Conservation (phyloP, 2,888 invertebrate species). For the Ochropacha duplaris region DNA sequence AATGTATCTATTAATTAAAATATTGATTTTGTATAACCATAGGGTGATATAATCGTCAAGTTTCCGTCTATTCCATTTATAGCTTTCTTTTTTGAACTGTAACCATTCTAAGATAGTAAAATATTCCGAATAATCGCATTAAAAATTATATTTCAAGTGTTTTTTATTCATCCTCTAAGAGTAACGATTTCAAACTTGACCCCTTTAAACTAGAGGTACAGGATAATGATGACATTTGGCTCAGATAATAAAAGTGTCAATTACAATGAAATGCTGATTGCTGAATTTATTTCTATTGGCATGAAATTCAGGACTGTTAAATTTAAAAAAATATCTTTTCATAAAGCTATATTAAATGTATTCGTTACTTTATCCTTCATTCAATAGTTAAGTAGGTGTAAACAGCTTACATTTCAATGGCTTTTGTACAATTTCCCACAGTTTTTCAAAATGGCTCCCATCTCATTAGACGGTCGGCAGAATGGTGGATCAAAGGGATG, state of each 20-base stretch:
- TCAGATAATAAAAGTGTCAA: not conserved
- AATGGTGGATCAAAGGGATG: conserved; percentile 73
- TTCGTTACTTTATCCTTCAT: not conserved
- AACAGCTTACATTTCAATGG: not conserved
- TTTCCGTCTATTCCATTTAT: too few species aligned
- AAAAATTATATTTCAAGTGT: too few species aligned
- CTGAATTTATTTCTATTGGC: not conserved
- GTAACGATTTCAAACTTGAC: too few species aligned
- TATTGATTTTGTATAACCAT: too few species aligned
- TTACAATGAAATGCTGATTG: not conserved
- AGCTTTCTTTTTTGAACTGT: too few species aligned
- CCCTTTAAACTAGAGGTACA: too few species aligned
- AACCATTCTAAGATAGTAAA: too few species aligned
- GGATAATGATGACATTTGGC: not conserved
- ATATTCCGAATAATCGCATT: too few species aligned
- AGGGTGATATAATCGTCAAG: too few species aligned
- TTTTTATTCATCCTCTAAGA: too few species aligned
- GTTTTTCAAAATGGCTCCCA: conserved; percentile 47
- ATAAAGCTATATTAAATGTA: not conserved
- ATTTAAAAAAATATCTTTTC: not conserved
- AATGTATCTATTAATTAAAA: too few species aligned
- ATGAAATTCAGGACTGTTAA: not conserved
- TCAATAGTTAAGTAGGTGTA: not conserved
- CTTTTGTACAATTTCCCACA: conserved; percentile 11
- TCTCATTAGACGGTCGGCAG: conserved; percentile 60